Conservation (phyloP, 2,113 vertebrate species). For the Oceanites oceanicus region DNA sequence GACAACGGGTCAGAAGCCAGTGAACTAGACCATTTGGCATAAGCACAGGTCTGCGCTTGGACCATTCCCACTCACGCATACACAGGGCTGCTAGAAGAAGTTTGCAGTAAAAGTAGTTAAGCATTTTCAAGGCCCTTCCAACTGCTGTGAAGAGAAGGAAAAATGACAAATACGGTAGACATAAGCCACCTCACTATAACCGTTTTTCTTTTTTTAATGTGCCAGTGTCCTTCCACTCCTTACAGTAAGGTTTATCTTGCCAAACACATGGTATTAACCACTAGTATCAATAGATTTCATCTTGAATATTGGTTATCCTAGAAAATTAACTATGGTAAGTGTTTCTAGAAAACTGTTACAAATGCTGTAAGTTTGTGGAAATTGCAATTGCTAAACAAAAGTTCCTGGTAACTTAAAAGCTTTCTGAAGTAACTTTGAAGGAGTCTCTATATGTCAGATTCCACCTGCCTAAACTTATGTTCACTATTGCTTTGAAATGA, state of each 20-base stretch:
- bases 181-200: neutral
- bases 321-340: neutral
- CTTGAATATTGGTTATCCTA: neutral
- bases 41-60: accelerated
- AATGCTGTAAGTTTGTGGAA: neutral
- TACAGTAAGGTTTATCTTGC: neutral
- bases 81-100: neutral
- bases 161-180: neutral
- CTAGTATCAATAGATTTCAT: neutral
- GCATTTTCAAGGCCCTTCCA: neutral
- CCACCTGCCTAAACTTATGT: neutral
- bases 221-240: neutral
- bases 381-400: neutral
- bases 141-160: neutral
- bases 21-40: neutral
- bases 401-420: neutral
- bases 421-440: neutral
- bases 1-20: neutral
- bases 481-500: neutral
- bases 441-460: neutral
- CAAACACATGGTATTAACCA: neutral
- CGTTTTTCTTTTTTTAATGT: neutral
- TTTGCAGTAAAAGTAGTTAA: neutral
- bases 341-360: neutral
- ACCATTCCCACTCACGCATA: neutral